Evolutionary conservation across 1,140 invertebrate genomes (phyloP).

Genomic region (Choristoneura fumiferana): DNA sequence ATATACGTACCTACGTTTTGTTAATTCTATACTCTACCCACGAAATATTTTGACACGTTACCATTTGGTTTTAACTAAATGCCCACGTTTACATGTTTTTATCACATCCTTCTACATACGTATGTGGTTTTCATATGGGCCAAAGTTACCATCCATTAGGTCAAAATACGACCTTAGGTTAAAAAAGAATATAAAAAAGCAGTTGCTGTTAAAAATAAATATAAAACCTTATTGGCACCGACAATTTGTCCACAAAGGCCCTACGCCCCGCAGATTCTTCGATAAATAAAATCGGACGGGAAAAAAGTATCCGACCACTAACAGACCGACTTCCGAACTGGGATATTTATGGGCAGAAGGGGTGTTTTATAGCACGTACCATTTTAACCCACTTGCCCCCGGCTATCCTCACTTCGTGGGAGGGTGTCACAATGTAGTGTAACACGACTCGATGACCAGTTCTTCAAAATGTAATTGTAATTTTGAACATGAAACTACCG

Average conservation of each 20-base stretch:
- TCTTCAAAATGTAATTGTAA: too few relatives aligned
- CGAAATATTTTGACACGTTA: too few relatives aligned
- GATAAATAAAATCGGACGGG: conserved; percentile 63
- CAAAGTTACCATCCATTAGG: too few relatives aligned
- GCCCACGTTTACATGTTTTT: too few relatives aligned
- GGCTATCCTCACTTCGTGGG: conserved; percentile 62
- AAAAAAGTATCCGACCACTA: conserved; percentile 66
- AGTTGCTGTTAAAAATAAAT: neutral
- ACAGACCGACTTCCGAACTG: conserved; percentile 71
- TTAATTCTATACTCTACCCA: too few relatives aligned
- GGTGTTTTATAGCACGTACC: conserved; percentile 72
- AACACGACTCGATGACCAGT: too few relatives aligned
- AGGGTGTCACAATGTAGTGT: conserved; percentile 38
- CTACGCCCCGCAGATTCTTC: conserved; percentile 29
- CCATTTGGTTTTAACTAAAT: too few relatives aligned
- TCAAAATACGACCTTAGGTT: too few relatives aligned
- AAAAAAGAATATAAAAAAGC: neutral
- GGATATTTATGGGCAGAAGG: conserved; percentile 75
- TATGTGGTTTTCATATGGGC: too few relatives aligned
- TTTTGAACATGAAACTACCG: too few relatives aligned
- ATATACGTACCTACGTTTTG: too few relatives aligned
- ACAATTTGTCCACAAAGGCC: neutral
- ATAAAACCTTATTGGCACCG: conserved; percentile 4
- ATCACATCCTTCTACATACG: too few relatives aligned
- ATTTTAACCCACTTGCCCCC: conserved; percentile 73